Base-by-base conservation (phyloP, 2,888 invertebrate species). In the Polydrusus tereticollis region DNA sequence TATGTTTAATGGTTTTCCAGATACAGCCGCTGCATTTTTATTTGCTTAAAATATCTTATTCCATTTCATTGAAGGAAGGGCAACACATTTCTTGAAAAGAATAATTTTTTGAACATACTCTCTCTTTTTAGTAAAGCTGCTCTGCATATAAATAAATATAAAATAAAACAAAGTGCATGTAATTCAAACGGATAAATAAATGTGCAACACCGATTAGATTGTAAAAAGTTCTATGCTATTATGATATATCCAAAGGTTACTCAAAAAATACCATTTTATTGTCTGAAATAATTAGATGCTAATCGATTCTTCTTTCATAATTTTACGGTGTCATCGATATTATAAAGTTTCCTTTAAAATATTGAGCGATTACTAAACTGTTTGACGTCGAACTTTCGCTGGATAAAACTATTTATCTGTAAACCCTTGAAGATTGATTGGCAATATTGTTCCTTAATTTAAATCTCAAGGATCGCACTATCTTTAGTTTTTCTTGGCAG, bases 251-350 rank as follows among this genome's bases (percentile, higher is more conserved):
- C 10, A 58, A 58, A 58, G 58, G 58, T 58, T 41, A 38, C 21
- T 41, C 23, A 4, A 38, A 4, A 38, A 58, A 58, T 23, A 21
- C 41, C 14, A n/a, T n/a, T 23, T 23, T 41, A 65, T 55, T 65
- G 55, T 65, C 12, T 26, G 14, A 26, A 55, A 55, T 65, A 55
- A 65, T 65, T 65, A 65, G 64, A 65, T 65, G 64, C 55, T 52
- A 65, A 52, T 65, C 50, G 38, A 23, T 38, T 50, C 55, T 65
- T 65, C 41, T 65, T 65, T 41, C 21, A 41, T 23, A 26, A 65
- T 55, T 64, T 65, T 52, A 36, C 38, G 5, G 2, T 65, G 64
- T 65, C 64, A 65, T 65, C 55, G 41, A 1, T 50, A 26, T 50
- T 26, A 14, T n/a, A 16, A 50, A 26, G 50, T 50, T 50, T 50